phyloP scores from a whole-genome alignment of 2,888 invertebrate species.

The Poecilus cupreus region DNA sequence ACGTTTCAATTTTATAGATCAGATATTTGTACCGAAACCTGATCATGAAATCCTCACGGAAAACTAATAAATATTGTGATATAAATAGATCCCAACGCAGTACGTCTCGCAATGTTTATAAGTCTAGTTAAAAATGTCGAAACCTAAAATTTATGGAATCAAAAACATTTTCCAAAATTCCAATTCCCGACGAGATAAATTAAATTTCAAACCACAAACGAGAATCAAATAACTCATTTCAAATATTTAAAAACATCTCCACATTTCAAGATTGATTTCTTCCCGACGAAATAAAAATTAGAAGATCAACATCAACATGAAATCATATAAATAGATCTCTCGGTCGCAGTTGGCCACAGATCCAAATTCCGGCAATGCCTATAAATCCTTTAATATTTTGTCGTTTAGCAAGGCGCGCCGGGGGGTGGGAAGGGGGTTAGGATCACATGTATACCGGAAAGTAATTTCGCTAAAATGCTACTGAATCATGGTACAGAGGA shows the following conservation, averaged over 20 bases:
- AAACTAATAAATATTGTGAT: no score
- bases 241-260: slow-evolving; percentile 4
- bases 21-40: no score
- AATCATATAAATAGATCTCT: slow-evolving; percentile 9
- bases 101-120: neutral
- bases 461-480: slow-evolving; percentile 50
- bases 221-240: neutral
- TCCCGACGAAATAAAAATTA: slow-evolving; percentile 10
- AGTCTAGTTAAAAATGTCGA: neutral
- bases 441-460: slow-evolving; percentile 38
- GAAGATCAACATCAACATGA: neutral
- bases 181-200: slow-evolving; percentile 5
- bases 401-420: neutral
- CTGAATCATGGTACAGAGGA: slow-evolving; percentile 28
- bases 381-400: slow-evolving; percentile 44
- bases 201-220: slow-evolving; percentile 9
- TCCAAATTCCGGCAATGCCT: slow-evolving; percentile 5
- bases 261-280: neutral
- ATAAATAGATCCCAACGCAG: no score
- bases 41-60: no score
- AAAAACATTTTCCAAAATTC: slow-evolving; percentile 17
- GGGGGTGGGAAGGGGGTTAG: neutral
- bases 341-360: slow-evolving; percentile 13
- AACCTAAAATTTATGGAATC: slow-evolving; percentile 1
- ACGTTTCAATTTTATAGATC: no score